Evolutionary conservation across 2,797 vertebrate genomes (phyloP), one percentile per base, ranked within the genome.

Genomic region (Nyctalus aviator): DNA sequence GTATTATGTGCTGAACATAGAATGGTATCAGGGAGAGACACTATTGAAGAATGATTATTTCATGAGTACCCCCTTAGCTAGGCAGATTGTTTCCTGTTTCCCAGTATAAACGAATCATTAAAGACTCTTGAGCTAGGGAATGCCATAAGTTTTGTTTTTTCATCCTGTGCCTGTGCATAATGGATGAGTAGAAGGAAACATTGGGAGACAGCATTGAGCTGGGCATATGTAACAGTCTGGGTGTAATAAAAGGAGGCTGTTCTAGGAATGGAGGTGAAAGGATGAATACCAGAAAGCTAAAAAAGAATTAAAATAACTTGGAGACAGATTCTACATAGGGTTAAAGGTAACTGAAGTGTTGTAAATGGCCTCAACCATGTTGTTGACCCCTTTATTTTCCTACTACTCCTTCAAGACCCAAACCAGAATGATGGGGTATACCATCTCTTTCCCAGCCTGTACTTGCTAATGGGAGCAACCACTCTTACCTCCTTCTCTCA

Each of bases 361-460:
- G 50, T 69, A 82, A 50, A 53, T 83, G 23, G 30, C 23, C 64
- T 57, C 23, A 23, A 57, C 32, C 15, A 1, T 41, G 57, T 72
- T 62, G 71, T 88, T 71, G 72, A 83, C 41, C 46, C 48, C 7
- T 50, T 75, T 71, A 18, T 69, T 90, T 93, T 50, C 23, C 48
- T 62, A n/a, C 76, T n/a, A 46, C 32, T 85, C 59, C 46, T 30
- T 96, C 11, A 89, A 18, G 55, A 79, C 44, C 77, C 30, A 95
- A 95, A 91, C 83, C 50, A 37, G 88, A 75, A 73, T 53, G 5
- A 46, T 41, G 35, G 72, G 41, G 75, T 84, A 84, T 32, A 14
- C 32, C 10, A 21, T 92, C 62, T 81, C 37, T 27, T 78, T 35
- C 53, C 53, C 23, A 20, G 14, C 35, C 71, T 81, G n/a, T 50